phyloP scores from a whole-genome alignment of 2,113 vertebrate species.

The Ammodytes marinus region DNA sequence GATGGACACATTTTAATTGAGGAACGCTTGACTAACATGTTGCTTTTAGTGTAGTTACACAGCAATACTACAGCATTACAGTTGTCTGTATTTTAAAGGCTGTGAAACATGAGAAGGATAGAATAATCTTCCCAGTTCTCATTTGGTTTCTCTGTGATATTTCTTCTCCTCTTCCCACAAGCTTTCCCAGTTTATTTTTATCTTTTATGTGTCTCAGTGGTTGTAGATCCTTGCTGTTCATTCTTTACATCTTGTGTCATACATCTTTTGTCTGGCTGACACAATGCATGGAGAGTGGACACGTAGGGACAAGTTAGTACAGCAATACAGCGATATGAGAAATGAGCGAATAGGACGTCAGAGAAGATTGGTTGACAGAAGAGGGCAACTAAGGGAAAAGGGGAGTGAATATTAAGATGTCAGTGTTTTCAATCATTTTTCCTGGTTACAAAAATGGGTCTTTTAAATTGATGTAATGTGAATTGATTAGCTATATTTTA shows the following conservation, averaged over 20 bases:
- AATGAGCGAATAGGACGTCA: neutral
- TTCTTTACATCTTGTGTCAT: neutral
- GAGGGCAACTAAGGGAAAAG: neutral
- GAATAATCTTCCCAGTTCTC: neutral
- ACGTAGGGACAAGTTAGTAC: constrained; percentile 46
- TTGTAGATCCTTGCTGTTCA: neutral
- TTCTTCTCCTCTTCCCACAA: neutral
- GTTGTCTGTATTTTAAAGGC: neutral
- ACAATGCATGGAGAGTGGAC: neutral
- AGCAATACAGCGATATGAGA: constrained; percentile 18
- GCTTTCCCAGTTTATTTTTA: neutral
- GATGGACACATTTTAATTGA: neutral
- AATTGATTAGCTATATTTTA: no score
- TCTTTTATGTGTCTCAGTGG: neutral
- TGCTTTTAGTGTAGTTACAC: neutral
- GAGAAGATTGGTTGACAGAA: neutral
- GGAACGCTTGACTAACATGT: neutral
- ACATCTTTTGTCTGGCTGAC: neutral
- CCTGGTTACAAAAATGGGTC: no score
- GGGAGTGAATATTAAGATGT: no score
- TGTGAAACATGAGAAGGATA: neutral
- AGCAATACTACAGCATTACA: neutral
- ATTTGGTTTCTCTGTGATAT: neutral
- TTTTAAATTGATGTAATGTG: no score
- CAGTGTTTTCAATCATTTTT: no score